Percentiles rank a stretch among this genome's conserved stretches.
Conservation (phyloP, 2,888 invertebrate species). For the Orthosia gothica region DNA sequence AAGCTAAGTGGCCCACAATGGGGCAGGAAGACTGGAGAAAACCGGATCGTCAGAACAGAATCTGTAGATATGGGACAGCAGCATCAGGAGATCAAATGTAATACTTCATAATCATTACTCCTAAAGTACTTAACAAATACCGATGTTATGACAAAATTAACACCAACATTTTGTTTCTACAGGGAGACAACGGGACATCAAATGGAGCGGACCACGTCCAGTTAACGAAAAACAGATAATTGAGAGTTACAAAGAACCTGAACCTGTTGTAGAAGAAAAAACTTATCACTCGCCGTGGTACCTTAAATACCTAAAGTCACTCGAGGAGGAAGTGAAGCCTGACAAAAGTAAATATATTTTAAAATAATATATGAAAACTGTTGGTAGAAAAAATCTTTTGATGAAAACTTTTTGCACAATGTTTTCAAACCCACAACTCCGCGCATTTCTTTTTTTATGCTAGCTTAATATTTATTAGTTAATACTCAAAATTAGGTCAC, state of each 20-base stretch:
- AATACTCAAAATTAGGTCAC: not conserved
- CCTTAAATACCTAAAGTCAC: too few species aligned
- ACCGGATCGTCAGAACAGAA: constrained; percentile 26
- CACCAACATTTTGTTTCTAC: constrained; percentile 1
- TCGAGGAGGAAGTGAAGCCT: constrained; percentile 7
- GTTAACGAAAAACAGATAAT: constrained; percentile 1
- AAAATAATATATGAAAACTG: too few species aligned
- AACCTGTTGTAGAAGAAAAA: not conserved
- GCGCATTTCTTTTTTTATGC: too few species aligned
- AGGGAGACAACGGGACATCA: constrained; percentile 33
- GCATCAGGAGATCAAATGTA: constrained; percentile 37
- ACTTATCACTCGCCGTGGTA: too few species aligned
- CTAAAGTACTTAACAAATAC: not conserved
- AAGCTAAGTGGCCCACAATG: constrained; percentile 10
- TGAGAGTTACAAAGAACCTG: not conserved
- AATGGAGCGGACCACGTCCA: constrained; percentile 37
- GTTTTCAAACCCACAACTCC: too few species aligned
- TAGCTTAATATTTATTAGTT: too few species aligned
- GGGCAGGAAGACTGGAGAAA: constrained; percentile 47
- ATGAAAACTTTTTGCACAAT: too few species aligned
- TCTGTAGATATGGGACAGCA: constrained; percentile 17
- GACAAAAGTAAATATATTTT: constrained; percentile 19
- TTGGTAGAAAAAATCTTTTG: too few species aligned
- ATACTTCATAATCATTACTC: not conserved
- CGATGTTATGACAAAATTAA: not conserved